These are phyloP conservation scores for Dryomyza anilis DNA, from an alignment of 2,888 invertebrate genomes.

Conservation along the genomic window DNA sequence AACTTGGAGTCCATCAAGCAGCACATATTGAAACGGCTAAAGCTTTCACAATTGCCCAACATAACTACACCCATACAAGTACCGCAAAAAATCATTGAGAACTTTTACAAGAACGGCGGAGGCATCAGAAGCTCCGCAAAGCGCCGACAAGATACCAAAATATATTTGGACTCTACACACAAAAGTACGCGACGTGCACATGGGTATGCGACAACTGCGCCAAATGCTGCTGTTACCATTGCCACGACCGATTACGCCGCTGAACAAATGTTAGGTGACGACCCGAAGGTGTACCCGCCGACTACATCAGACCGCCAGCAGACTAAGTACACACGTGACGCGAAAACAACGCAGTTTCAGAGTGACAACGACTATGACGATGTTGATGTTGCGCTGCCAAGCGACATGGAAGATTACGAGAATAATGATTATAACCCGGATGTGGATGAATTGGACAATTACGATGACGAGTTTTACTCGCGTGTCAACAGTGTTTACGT, in stretches of 20 bases:
- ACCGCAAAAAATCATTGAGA: conserved; percentile 65
- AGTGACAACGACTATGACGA: no score
- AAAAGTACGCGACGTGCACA: not conserved
- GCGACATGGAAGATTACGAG: conserved; percentile 37
- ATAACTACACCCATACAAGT: conserved; percentile 68
- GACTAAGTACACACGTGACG: not conserved
- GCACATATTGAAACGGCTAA: conserved; percentile 69
- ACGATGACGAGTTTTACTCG: conserved; percentile 49
- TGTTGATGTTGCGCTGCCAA: no score
- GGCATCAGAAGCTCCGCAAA: not conserved
- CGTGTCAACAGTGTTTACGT: conserved; percentile 56
- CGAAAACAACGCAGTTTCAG: no score
- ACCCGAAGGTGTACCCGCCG: conserved; percentile 33
- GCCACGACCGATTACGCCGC: not conserved
- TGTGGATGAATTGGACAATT: conserved; percentile 31
- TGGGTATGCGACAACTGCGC: no score
- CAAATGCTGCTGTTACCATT: not conserved
- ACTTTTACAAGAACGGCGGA: conserved; percentile 48
- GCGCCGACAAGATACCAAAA: not conserved
- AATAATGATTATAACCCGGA: conserved; percentile 1
- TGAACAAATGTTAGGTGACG: conserved; percentile 46
- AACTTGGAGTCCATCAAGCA: conserved; percentile 70
- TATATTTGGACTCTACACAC: no score
- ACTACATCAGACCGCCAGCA: not conserved
- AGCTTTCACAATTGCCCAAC: conserved; percentile 69